Base-by-base conservation (phyloP, 2,888 invertebrate genomes). In the Cordylochernes scorpioides region DNA sequence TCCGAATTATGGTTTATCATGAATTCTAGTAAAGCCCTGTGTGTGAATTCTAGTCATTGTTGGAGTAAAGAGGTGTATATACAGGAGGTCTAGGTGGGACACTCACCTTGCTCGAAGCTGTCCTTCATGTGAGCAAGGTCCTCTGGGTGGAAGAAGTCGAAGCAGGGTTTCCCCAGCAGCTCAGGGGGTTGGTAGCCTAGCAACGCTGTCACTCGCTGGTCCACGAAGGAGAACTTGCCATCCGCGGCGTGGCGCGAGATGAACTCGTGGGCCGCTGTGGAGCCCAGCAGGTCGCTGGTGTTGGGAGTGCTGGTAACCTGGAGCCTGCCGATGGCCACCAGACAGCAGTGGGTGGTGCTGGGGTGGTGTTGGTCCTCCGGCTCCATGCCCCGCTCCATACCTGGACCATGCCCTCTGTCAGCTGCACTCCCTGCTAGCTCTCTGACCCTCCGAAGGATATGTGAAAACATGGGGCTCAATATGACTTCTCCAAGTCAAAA, bases 191-290 rank as follows among this genome's bases (percentile, higher is more conserved):
- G 71, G 54, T 86, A 84, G 10, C 86, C 88, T 30, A 94, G 61
- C 39, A 94, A 66, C 43, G 70, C 70, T 42, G n/a, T n/a, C n/a
- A n/a, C n/a, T n/a, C n/a, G 70, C 55, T 91, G 91, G 59, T 97
- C 97, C 31, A 94, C 86, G 58, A 99, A 97, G 29, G 91, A 86
- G 56, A 94, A 88, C 51, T 88, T 91, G 12, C 94, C 94, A 52
- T 97, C 94, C 48, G 74, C 71, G 26, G 78, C 72, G 59, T 97
- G 88, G 24, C 97, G 69, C 26, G 94, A 84, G 45, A 94, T 84
- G 54, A 97, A 97, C 61, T 99, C 94, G 40, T 55, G 58, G 48
- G 73, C 72, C 49, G 68, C 70, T 48, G 72, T 78, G 32, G 75
- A 68, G 43, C 77, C 77, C 40, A 73, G 63, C 52, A 82, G 62